A percentile compares a stretch with the other conserved stretches of the same genome.
Evolutionary conservation across 2,797 vertebrate species (phyloP).

Genomic region (Perodicticus potto): DNA sequence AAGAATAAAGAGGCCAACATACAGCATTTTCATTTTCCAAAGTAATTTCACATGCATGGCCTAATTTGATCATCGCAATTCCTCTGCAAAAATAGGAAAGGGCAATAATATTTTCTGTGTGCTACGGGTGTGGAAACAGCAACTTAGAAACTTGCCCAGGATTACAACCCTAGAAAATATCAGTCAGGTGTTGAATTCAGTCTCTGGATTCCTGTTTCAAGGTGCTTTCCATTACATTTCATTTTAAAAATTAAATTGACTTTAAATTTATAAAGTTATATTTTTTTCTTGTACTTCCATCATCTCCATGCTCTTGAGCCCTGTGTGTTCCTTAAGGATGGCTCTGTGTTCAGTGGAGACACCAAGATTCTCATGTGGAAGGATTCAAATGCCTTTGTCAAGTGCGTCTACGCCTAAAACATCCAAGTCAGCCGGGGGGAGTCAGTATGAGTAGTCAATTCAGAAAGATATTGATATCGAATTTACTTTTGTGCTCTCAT

Average conservation of each 20-base stretch:
- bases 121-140: background rate
- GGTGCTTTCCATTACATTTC: background rate
- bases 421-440: background rate
- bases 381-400: background rate
- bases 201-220: background rate
- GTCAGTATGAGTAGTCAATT: background rate
- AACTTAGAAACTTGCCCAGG: background rate
- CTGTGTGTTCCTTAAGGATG: fast-evolving
- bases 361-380: background rate
- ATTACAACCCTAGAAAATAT: background rate
- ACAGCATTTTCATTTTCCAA: background rate
- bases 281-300: background rate
- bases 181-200: background rate
- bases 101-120: background rate
- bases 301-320: background rate
- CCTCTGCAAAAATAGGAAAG: background rate
- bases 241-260: slow-evolving; percentile 1
- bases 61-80: background rate
- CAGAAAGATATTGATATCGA: background rate
- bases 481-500: background rate
- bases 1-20: background rate
- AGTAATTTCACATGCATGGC: background rate
- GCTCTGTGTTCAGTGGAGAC: background rate
- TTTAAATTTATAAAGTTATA: background rate
- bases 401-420: background rate